A percentile compares a stretch with the other conserved stretches of the same genome.
phyloP scores from a whole-genome alignment of 1,140 invertebrate species.

The Holcopasites calliopsidis region DNA sequence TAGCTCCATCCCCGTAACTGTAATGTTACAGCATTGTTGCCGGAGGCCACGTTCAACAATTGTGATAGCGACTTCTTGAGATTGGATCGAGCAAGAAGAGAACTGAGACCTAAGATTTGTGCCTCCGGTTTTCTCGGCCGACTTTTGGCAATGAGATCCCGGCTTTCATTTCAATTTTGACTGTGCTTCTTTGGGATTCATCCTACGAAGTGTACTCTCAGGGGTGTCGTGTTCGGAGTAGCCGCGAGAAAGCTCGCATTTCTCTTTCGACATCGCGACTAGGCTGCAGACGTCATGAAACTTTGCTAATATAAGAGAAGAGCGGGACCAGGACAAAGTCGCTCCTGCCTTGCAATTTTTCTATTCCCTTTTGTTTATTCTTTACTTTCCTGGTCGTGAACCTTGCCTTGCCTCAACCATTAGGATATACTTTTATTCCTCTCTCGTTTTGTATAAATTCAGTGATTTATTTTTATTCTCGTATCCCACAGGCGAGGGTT shows the following conservation, averaged over 20 bases:
- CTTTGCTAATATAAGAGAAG: slow-evolving; percentile 66
- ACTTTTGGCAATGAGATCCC: too few relatives aligned
- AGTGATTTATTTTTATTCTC: too few relatives aligned
- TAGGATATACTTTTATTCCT: too few relatives aligned
- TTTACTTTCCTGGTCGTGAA: too few relatives aligned
- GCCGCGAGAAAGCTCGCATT: slow-evolving; percentile 49
- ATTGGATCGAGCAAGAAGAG: too few relatives aligned
- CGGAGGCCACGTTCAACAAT: background rate
- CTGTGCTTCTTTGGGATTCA: slow-evolving; percentile 11
- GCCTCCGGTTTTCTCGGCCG: too few relatives aligned
- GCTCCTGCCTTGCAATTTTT: background rate
- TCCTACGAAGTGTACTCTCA: background rate
- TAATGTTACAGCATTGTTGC: background rate
- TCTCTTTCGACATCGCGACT: slow-evolving; percentile 47
- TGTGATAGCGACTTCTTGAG: background rate
- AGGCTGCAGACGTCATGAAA: slow-evolving; percentile 63
- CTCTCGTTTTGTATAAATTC: too few relatives aligned
- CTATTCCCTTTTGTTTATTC: slow-evolving; percentile 8
- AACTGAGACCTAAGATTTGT: too few relatives aligned
- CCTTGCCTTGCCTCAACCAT: too few relatives aligned
- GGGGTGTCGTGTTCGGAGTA: background rate
- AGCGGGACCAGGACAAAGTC: slow-evolving; percentile 12
- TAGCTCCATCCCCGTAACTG: background rate
- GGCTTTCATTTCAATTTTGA: slow-evolving; percentile 38
- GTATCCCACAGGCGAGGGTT: too few relatives aligned